phyloP scores from a whole-genome alignment of 1,140 invertebrate species.

The Psix sp. region DNA sequence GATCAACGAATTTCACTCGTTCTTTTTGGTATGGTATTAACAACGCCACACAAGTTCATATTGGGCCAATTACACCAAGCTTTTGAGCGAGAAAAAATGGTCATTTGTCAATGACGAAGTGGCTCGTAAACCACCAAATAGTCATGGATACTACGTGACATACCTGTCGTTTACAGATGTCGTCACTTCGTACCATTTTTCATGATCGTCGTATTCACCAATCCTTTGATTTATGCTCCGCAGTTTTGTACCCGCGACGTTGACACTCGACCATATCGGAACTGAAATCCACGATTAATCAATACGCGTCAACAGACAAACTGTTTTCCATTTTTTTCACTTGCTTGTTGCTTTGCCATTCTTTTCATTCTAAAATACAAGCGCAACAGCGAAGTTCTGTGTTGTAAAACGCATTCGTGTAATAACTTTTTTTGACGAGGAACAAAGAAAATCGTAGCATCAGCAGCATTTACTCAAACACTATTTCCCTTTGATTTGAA shows the following conservation, averaged over 20 bases:
- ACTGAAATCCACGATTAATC: conserved; percentile 72
- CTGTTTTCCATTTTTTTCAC: conserved; percentile 18
- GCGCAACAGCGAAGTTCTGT: too few relatives aligned
- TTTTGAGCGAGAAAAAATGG: conserved; percentile 13
- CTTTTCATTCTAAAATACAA: too few relatives aligned
- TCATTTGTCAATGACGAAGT: conserved; percentile 38
- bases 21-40: conserved; percentile 5
- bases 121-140: conserved; percentile 37
- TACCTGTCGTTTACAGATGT: conserved; percentile 79
- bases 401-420: too few relatives aligned
- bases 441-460: too few relatives aligned
- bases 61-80: conserved; percentile 21
- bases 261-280: conserved; percentile 81
- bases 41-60: conserved; percentile 18
- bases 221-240: conserved; percentile 78
- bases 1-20: conserved; percentile 4
- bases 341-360: conserved; percentile 7
- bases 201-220: conserved; percentile 77
- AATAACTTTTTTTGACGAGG: too few relatives aligned
- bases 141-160: conserved; percentile 36
- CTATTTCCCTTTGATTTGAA: conserved; percentile 20
- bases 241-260: conserved; percentile 80
- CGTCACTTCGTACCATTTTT: conserved; percentile 79
- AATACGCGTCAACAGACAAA: conserved; percentile 30
- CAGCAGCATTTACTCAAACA: too few relatives aligned